Evolutionary conservation across 2,113 vertebrate genomes (phyloP).

Genomic region (Drymodes brunneopygia): DNA sequence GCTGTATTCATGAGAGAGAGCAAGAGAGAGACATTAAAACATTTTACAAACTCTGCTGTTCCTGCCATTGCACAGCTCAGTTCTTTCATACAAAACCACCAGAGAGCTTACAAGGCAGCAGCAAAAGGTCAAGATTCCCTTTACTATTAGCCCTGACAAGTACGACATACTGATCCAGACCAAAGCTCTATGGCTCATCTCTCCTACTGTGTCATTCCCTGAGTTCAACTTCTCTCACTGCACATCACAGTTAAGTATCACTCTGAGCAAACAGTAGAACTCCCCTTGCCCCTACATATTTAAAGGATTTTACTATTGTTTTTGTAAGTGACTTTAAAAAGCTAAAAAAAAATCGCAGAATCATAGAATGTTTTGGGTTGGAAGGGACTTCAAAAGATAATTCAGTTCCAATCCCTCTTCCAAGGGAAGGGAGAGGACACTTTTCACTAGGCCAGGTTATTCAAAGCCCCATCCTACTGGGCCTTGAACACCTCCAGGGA

Average conservation of each 20-base stretch:
- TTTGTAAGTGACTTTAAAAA: not conserved
- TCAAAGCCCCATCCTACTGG: not conserved
- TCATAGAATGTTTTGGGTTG: not conserved
- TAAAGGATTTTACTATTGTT: not conserved
- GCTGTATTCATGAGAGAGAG: slow-evolving; percentile 65
- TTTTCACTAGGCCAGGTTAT: not conserved
- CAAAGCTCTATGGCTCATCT: not conserved
- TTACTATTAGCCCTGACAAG: not conserved
- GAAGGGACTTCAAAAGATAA: not conserved
- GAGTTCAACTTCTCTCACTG: not conserved
- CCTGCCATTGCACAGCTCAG: not conserved
- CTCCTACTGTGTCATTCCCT: not conserved
- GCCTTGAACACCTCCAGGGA: not conserved
- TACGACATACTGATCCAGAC: fast-evolving
- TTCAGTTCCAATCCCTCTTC: not conserved
- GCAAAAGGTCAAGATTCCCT: not conserved
- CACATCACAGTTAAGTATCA: not conserved
- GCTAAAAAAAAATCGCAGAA: not conserved
- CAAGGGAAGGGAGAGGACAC: not conserved
- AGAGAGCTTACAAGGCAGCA: not conserved
- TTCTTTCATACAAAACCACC: not conserved
- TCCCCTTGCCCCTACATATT: not conserved
- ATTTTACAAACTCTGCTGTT: not conserved
- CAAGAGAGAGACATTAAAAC: not conserved
- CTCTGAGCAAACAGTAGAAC: not conserved